These are phyloP conservation scores for Zygogramma bicolorata DNA, from an alignment of 2,888 invertebrate genomes.

Conservation along the genomic window DNA sequence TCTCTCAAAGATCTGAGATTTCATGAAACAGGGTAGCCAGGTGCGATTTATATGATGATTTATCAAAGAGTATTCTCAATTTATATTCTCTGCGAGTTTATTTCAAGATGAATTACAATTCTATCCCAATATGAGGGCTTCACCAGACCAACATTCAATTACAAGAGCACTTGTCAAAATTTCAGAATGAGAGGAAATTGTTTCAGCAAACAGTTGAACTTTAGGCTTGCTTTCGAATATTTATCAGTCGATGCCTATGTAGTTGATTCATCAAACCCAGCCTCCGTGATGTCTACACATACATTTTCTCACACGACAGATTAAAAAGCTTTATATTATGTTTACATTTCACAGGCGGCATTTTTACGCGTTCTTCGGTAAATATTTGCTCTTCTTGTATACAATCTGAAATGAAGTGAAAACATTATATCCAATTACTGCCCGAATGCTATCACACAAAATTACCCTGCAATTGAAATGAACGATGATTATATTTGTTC, in stretches of 20 bases:
- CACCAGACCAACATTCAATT: too few species aligned
- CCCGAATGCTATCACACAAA: neutral
- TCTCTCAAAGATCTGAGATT: too few species aligned
- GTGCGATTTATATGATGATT: too few species aligned
- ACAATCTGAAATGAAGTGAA: slow-evolving; percentile 55
- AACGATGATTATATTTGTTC: neutral
- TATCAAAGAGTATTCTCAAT: too few species aligned
- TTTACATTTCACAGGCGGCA: slow-evolving; percentile 52
- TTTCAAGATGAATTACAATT: too few species aligned
- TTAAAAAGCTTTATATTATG: slow-evolving; percentile 46
- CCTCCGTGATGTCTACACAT: neutral
- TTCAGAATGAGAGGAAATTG: neutral
- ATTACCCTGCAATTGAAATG: neutral
- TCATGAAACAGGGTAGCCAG: too few species aligned
- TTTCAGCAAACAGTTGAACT: neutral
- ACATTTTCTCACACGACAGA: slow-evolving; percentile 41
- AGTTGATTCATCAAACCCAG: neutral
- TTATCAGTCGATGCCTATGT: neutral
- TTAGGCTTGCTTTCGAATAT: neutral
- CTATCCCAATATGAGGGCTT: too few species aligned
- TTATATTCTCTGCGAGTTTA: too few species aligned
- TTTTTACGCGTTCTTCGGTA: slow-evolving; percentile 55
- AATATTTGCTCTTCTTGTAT: slow-evolving; percentile 57
- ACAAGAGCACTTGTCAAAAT: too few species aligned
- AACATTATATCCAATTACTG: slow-evolving; percentile 50